Evolutionary conservation across 2,113 vertebrate genomes (phyloP), one percentile per base, ranked within the genome.

Genomic region (Gavialis gangeticus): DNA sequence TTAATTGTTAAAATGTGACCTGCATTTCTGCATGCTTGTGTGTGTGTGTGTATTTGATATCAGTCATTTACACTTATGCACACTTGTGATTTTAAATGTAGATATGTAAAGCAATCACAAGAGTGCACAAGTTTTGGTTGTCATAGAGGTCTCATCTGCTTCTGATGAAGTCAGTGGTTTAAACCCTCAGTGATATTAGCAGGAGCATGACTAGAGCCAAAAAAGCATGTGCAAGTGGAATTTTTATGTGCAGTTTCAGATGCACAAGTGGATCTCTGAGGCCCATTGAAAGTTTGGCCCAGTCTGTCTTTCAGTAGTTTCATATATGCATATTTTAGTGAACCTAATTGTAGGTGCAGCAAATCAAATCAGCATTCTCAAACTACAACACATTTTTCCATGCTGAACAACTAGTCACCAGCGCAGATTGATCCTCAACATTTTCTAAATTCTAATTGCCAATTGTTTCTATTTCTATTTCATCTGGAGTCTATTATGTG

Each of bases 341-440:
- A 88, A 91, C 75, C 91, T 92, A 96, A 83, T 91, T 96, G 93
- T 95, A 88, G 2, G 69, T 97, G 84, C 92, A 92, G 95, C 28
- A 4, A 97, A 96, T 88, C 55, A 82, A 95, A 96, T 79, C 55
- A 2, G 82, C 8, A 0, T 93, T 96, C 83, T 94, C 94, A 5
- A 3, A 14, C 30, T 0, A 63, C 0, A 0, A 62, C 63, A 90
- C 79, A 73, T 94, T 76, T 86, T 88, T 82, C 86, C 80, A 71
- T 89, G 85, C 83, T 86, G 82, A 97, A 78, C 91, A 91, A 92
- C 85, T 92, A 27, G 92, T 97, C 98, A 97, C 97, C 98, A 98
- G 98, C 97, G 96, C 69, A 94, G 85, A 94, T 88, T 80, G 30
- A 87, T 97, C 94, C 91, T 91, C 94, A 92, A 73, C 90, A 63